Evolutionary conservation across 2,797 vertebrate genomes (phyloP).

Genomic region (Sylvilagus floridanus): DNA sequence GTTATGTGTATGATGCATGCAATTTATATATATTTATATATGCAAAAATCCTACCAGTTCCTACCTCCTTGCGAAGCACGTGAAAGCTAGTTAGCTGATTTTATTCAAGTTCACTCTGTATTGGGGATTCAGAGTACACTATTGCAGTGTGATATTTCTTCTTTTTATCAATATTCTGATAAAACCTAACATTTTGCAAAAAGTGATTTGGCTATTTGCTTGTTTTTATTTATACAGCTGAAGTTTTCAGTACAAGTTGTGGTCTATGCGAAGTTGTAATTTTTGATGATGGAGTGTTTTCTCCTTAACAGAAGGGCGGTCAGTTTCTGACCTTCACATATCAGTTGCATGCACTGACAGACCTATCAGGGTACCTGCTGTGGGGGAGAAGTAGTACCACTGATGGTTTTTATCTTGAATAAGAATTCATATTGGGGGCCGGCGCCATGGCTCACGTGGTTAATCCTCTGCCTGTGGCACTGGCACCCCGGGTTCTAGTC

Average conservation of each 20-base stretch:
- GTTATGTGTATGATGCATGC: not conserved
- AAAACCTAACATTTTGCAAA: conserved; percentile 50
- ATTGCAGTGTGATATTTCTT: not conserved
- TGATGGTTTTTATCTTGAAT: conserved; percentile 21
- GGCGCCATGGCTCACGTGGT: too few relatives aligned
- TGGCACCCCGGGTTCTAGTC: too few relatives aligned
- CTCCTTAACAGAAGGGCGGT: not conserved
- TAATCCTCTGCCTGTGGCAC: too few relatives aligned
- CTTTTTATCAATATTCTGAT: conserved; percentile 10
- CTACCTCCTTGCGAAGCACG: not conserved
- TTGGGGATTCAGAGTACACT: not conserved
- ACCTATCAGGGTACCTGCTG: not conserved
- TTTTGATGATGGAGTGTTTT: conserved; percentile 29
- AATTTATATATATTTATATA: not conserved
- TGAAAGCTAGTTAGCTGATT: not conserved
- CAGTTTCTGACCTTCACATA: not conserved
- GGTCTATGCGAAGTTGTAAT: conserved; percentile 1
- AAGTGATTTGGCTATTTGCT: not conserved
- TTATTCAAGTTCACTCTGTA: not conserved
- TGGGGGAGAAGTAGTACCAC: not conserved
- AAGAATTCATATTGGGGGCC: not conserved
- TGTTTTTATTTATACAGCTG: not conserved
- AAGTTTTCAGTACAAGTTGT: conserved; percentile 21
- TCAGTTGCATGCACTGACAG: not conserved
- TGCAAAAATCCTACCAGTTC: not conserved